These are phyloP conservation scores for Hemaris fuciformis DNA, from an alignment of 2,888 invertebrate genomes.

Conservation along the genomic window DNA sequence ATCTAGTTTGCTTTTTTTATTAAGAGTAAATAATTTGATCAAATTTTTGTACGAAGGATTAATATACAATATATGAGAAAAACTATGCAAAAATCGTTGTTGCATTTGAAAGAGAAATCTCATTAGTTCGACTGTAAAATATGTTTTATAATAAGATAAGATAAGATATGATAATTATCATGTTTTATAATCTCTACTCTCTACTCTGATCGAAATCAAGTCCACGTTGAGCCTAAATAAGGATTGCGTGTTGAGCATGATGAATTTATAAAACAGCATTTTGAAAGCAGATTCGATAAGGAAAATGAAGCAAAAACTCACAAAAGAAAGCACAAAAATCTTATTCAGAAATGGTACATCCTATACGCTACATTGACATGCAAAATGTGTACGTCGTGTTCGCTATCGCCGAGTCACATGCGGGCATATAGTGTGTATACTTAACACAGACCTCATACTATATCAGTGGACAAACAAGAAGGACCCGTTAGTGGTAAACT, in stretches of 20 bases:
- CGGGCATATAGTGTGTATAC: constrained; percentile 9
- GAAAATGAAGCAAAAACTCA: background rate
- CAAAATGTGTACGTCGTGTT: background rate
- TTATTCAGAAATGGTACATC: background rate
- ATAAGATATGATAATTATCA: too few relatives aligned
- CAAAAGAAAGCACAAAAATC: background rate
- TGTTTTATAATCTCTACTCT: background rate
- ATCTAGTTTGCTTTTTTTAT: too few relatives aligned
- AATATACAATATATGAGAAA: too few relatives aligned
- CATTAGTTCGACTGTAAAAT: too few relatives aligned
- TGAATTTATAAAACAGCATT: background rate
- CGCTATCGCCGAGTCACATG: constrained; percentile 3
- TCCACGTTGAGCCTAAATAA: background rate
- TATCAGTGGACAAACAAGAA: constrained; percentile 23
- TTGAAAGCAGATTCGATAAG: background rate
- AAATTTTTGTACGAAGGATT: too few relatives aligned
- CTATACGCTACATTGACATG: constrained; percentile 3
- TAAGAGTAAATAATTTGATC: too few relatives aligned
- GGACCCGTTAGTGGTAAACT: constrained; percentile 24
- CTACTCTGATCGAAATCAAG: background rate
- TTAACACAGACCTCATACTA: constrained; percentile 20
- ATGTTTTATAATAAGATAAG: too few relatives aligned
- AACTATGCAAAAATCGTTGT: too few relatives aligned
- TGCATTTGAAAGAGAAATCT: too few relatives aligned
- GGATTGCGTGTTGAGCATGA: background rate